phyloP scores from a whole-genome alignment of 2,113 vertebrate species.

The Cyanoramphus novaezelandiae region DNA sequence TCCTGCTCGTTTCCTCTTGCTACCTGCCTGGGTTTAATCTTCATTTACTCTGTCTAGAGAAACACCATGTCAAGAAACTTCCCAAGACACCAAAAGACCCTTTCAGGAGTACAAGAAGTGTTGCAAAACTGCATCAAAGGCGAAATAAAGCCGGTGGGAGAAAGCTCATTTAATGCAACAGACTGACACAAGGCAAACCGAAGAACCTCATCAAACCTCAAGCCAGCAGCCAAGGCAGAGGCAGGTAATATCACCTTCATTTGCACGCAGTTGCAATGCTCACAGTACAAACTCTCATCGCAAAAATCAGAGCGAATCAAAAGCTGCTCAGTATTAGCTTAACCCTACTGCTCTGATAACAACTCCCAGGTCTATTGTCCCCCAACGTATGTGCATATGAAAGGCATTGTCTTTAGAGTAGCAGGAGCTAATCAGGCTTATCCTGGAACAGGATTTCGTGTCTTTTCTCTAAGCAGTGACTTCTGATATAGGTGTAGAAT shows the following conservation, averaged over 20 bases:
- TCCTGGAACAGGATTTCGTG: background rate
- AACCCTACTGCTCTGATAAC: background rate
- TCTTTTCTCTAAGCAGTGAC: background rate
- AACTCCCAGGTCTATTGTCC: background rate
- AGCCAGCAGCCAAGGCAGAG: background rate
- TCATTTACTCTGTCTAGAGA: background rate
- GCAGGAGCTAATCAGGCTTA: background rate
- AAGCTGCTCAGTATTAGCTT: background rate
- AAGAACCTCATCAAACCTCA: conserved; percentile 1
- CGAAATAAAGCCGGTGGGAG: background rate
- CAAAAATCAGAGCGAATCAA: conserved; percentile 17
- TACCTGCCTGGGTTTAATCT: background rate
- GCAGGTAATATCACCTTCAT: background rate
- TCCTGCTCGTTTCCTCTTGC: background rate
- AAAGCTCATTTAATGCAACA: background rate
- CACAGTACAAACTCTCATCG: background rate
- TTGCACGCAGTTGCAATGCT: background rate
- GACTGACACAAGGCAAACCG: background rate
- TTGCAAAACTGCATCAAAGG: conserved; percentile 16
- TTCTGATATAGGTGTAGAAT: background rate
- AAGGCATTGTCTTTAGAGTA: rapidly evolving
- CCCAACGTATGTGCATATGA: rapidly evolving
- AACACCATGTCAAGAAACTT: background rate
- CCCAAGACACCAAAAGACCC: background rate
- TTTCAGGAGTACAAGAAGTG: conserved; percentile 10